Base-by-base conservation (phyloP, 1,140 invertebrate genomes). In the Druon quercuslanigerum region DNA sequence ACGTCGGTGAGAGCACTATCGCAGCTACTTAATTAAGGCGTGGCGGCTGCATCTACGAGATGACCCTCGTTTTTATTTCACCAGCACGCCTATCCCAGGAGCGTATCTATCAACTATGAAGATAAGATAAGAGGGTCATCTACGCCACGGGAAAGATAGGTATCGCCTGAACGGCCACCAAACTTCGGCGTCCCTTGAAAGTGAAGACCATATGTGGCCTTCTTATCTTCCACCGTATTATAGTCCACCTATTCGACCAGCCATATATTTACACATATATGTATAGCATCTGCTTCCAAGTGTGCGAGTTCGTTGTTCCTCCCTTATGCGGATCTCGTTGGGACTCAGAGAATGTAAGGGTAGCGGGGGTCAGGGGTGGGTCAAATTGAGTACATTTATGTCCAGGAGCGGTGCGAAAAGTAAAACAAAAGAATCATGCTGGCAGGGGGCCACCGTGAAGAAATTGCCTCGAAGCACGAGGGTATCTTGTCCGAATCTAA, bases 391-490 rank as follows among this genome's bases (percentile, higher is more conserved):
- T 79, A 83, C 79, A 85, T 77, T 70, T 54, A 81, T 84, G 86
- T 84, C 85, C 84, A 79, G 33, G 33, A 66, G 25, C 60, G 33
- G 60, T 33, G 82, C 71, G 50, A 79, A 87, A 90, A 91, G 83
- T 90, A 88, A 88, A 90, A 89, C 87, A 90, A 87, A 91, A 91
- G 89, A 88, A 91, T 87, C 85, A 90, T 91, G 90, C 90, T 91
- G 90, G 90, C 87, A 86, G 83, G 85, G 86, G 84, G 83, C 75
- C 57, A 66, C 57, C 57, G 16, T 54, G n/a, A 54, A 75, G 76
- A 75, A 13, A 51, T 70, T 54, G 52, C 52, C n/a, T 17, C 52
- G 52, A 54, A 9, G n/a, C 17, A 46, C 7, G 40, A 46, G 40
- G 40, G 40, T 46, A 46, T 8, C 40, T 8, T 46, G n/a, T 66